Evolutionary conservation across 30 jellyfish, hydroid and myxozoan species (phyloP), one percentile per base, ranked within the genome.

Genomic region (Aurelia sp.): DNA sequence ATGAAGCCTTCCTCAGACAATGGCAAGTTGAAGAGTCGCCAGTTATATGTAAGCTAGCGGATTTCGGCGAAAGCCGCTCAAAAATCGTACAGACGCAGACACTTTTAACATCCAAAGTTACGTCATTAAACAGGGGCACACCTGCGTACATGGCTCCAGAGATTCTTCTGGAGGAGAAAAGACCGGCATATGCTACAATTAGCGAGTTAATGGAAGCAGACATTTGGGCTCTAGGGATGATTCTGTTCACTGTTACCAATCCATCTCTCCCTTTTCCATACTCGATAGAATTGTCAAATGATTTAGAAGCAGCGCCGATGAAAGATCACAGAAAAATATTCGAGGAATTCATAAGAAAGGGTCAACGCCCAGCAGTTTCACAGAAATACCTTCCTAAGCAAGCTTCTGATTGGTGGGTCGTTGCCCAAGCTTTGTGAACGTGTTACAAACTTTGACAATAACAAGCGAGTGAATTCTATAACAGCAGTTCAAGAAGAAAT

Each of bases 141-240:
- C 35, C 31, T 31, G 72, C 76, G n/a, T 73, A 73, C 74, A 73
- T 73, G 85, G 63, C 85, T 73, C 85, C 85, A 16, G 85, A 73
- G 31, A 31, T 73, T 52, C 19, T 73, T 76, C 74, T 52, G 17
- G 30, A 38, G 20, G 76, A 73, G 74, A 21, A 13, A 16, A 52
- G 74, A 73, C 85, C 74, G 19, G 72, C 38, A 21, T 31, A n/a
- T 31, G 85, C 74, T n/a, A 50, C 33, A n/a, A 41, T 47, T 17
- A 48, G 19, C 13, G 85, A 38, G 40, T n/a, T 73, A 19, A 52
- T 35, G 74, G 63, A 21, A 13, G 74, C 74, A 6, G 85, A 73
- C 31, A 41, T 73, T 13, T 73, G 85, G 85, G 85, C 85, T n/a
- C n/a, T n/a, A n/a, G n/a, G n/a, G n/a, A n/a, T n/a, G n/a, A n/a